A percentile compares a stretch with the other conserved stretches of the same genome.
phyloP scores from a whole-genome alignment of 2,888 invertebrate genomes.

The Cephus rjabovi region DNA sequence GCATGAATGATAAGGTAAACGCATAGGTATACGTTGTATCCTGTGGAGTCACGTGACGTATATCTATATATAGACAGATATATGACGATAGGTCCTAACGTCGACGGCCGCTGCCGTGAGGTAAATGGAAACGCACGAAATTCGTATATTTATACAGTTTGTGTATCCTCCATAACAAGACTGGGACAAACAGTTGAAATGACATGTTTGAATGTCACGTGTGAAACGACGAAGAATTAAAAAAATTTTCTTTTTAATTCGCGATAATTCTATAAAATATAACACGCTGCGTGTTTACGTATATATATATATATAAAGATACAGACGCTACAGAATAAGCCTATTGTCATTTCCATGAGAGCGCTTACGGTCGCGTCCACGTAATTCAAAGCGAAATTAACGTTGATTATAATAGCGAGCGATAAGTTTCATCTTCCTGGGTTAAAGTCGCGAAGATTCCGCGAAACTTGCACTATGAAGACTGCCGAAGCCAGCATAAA shows the following conservation, averaged over 20 bases:
- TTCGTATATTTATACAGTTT: neutral
- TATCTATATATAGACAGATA: neutral
- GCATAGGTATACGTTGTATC: neutral
- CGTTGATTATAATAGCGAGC: neutral
- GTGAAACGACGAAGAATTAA: neutral
- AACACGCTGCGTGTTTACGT: conserved; percentile 8
- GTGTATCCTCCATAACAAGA: neutral
- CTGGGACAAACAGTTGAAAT: neutral
- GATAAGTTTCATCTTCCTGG: neutral
- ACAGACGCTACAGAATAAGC: neutral
- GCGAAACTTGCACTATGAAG: neutral
- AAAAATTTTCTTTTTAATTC: neutral
- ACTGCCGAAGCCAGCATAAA: neutral
- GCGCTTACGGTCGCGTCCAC: neutral
- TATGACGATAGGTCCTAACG: neutral
- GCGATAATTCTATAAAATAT: conserved; percentile 13
- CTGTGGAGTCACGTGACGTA: neutral
- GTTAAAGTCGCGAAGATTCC: neutral
- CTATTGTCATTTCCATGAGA: neutral
- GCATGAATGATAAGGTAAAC: neutral
- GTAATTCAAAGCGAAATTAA: neutral
- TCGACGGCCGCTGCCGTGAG: neutral
- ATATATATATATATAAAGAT: neutral
- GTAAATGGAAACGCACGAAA: neutral
- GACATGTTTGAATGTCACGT: neutral